These are phyloP conservation scores for Arizona elegans DNA, from an alignment of 2,113 vertebrate species.

Conservation along the genomic window DNA sequence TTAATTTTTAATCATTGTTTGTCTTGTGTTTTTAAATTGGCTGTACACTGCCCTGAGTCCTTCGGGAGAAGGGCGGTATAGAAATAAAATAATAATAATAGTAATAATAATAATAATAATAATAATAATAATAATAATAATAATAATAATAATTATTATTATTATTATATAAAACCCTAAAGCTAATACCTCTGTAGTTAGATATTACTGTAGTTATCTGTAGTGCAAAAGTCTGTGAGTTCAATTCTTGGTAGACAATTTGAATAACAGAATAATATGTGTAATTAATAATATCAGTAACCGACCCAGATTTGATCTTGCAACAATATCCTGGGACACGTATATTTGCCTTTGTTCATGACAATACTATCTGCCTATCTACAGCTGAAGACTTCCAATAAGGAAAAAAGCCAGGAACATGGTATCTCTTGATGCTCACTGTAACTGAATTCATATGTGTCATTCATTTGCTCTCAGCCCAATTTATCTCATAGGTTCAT, in stretches of 20 bases:
- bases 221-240: neutral
- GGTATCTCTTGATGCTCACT: neutral
- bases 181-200: neutral
- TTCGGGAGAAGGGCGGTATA: no score
- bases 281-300: neutral
- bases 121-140: no score
- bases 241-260: neutral
- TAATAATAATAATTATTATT: no score
- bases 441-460: neutral
- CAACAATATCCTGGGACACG: neutral
- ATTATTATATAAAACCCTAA: neutral
- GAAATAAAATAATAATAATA: no score
- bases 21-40: no score
- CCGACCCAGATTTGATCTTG: neutral
- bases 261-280: neutral
- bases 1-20: no score
- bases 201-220: neutral
- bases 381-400: neutral
- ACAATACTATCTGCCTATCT: neutral
- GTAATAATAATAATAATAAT: no score
- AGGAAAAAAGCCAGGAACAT: neutral
- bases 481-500: neutral
- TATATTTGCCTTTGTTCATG: neutral
- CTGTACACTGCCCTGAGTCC: no score
- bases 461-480: neutral